Conservation (phyloP, 2,113 vertebrate genomes). For the Etheostoma cragini region DNA sequence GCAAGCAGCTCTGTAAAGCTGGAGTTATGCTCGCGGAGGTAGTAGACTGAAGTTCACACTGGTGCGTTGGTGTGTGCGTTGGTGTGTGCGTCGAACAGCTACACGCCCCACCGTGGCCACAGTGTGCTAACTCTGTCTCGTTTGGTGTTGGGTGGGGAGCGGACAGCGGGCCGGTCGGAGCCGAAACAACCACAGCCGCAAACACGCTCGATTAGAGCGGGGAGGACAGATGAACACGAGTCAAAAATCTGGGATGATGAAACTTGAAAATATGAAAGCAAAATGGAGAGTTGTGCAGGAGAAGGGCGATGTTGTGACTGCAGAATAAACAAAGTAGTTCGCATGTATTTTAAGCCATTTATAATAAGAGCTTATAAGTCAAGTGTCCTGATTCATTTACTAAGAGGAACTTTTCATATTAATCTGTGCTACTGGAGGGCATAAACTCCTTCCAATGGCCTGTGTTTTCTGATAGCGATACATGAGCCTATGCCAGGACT, state of each 20-base stretch:
- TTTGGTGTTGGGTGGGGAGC: not conserved
- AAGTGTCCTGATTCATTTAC: constrained; percentile 45
- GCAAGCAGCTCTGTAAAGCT: not conserved
- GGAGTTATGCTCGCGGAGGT: too few relatives aligned
- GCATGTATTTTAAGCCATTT: constrained; percentile 7
- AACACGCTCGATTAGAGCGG: not conserved
- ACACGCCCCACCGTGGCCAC: not conserved
- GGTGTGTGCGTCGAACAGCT: not conserved
- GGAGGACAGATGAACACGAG: not conserved
- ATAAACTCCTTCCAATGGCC: constrained; percentile 50
- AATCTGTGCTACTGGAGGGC: constrained; percentile 52
- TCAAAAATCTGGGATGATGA: not conserved
- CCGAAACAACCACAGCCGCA: not conserved
- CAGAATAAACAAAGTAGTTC: not conserved
- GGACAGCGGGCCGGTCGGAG: not conserved
- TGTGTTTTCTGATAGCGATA: constrained; percentile 36
- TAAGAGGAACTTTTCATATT: constrained; percentile 39
- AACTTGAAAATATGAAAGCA: not conserved
- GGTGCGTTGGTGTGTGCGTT: too few relatives aligned
- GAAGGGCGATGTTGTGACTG: not conserved
- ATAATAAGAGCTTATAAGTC: constrained; percentile 8
- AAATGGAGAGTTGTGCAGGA: not conserved
- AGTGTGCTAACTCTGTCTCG: too few relatives aligned
- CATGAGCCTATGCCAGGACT: constrained; percentile 48
- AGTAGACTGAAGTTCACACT: too few relatives aligned